Evolutionary conservation across 2,797 vertebrate genomes (phyloP).

Genomic region (Ptychobarbus kaznakovi): DNA sequence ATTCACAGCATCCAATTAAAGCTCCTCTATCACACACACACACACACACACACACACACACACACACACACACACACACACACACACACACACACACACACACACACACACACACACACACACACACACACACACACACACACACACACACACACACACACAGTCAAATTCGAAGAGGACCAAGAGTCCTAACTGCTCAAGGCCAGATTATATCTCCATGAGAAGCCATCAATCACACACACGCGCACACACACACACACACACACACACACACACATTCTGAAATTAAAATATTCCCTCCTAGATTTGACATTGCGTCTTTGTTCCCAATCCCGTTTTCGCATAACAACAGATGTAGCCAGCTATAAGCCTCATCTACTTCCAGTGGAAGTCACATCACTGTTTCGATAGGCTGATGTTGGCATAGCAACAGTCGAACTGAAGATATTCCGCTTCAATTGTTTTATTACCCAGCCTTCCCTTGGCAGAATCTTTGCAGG

Average conservation of each 20-base stretch:
- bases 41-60: constrained; percentile 10
- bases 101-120: not conserved
- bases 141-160: not conserved
- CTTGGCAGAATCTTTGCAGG: constrained; percentile 46
- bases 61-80: not conserved
- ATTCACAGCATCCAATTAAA: constrained; percentile 64
- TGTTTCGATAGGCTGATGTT: constrained; percentile 53
- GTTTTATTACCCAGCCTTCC: constrained; percentile 52
- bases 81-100: not conserved
- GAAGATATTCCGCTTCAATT: constrained; percentile 55
- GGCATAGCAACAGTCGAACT: constrained; percentile 60
- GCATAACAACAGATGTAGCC: constrained; percentile 31
- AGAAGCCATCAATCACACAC: not conserved
- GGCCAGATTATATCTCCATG: not conserved
- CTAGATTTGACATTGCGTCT: not conserved
- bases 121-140: constrained; percentile 9
- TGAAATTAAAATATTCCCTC: constrained; percentile 11
- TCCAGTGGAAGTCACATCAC: constrained; percentile 43
- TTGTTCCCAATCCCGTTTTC: constrained; percentile 4
- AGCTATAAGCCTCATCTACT: constrained; percentile 44
- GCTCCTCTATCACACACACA: constrained; percentile 51
- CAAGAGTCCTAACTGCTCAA: constrained; percentile 15
- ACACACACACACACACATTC: not conserved
- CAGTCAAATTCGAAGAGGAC: not conserved
- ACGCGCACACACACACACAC: no score